phyloP scores from a whole-genome alignment of 37 sponge, comb jelly and placozoan species.

The Chondrilla cf. caribensis region DNA sequence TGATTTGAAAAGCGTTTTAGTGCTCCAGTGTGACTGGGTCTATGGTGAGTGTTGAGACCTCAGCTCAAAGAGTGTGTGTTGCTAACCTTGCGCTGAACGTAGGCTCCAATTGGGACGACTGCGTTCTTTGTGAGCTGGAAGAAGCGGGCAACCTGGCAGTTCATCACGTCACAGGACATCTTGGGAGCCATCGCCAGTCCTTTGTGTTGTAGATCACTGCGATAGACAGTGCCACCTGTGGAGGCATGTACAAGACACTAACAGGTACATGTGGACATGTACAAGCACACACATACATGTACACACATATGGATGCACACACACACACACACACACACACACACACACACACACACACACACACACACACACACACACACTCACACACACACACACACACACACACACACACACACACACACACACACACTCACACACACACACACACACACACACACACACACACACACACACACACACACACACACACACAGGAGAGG shows the following conservation, averaged over 20 bases:
- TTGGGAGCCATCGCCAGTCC: conserved; percentile 80
- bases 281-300: too few species aligned
- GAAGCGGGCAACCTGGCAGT: conserved; percentile 72
- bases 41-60: too few species aligned
- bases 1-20: too few species aligned
- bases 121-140: conserved; percentile 74
- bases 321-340: conserved; percentile 15
- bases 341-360: conserved; percentile 34
- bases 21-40: too few species aligned
- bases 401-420: conserved; percentile 24
- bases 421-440: conserved; percentile 8
- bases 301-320: too few species aligned
- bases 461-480: neutral
- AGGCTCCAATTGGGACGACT: conserved; percentile 68
- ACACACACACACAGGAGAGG: neutral
- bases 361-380: conserved; percentile 38
- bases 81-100: conserved; percentile 86
- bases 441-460: neutral
- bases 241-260: neutral
- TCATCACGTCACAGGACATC: conserved; percentile 71
- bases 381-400: conserved; percentile 32
- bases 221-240: conserved; percentile 50
- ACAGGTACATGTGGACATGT: neutral
- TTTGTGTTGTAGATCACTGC: conserved; percentile 40
- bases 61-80: too few species aligned